Base-by-base conservation (phyloP, 2,888 invertebrate species). In the Cataglyphis rosenhaueri region DNA sequence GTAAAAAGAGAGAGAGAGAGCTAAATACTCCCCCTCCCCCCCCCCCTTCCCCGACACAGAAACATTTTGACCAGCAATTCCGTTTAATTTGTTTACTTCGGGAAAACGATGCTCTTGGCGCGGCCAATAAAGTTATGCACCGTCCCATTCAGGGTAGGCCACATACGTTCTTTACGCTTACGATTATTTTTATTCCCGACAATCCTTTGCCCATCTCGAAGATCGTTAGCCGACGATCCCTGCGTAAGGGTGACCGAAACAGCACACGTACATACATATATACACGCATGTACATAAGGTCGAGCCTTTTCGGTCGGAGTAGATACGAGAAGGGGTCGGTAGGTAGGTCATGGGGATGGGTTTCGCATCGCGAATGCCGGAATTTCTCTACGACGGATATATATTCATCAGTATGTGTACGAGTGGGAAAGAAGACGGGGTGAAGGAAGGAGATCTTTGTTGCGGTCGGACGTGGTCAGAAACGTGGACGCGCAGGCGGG, bases 381-480 rank as follows among this genome's bases (percentile, higher is more conserved):
- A 91, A 91, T 90, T 91, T 88, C 82, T 79, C 81, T 81, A 76
- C 65, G 84, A 81, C 75, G 84, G 66, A 78, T 29, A 52, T 66
- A 38, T 88, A 86, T 85, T 86, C 83, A 83, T 86, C 88, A 85
- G 85, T 84, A 64, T 71, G 75, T 79, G 76, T 52, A 82, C 84
- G 82, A 59, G 41, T 65, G 25, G n/a, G 84, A 83, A 86, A 62
- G 61, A 70, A 59, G 64, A 73, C 25, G 29, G 66, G 86, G 65
- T 75, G 82, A 76, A 79, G 82, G 83, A 71, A 84, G 87, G 79
- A 85, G 90, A 93, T 90, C 93, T 94, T 94, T 94, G 94, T 94
- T 94, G 93, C 91, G 93, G 93, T 91, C 88, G 90, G 90, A 92
- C 90, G 92, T 90, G 93, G 93, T 92, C 91, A 91, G 90, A 91